Evolutionary conservation across 1,140 invertebrate species (phyloP), one percentile per base, ranked within the genome.

Genomic region (Drosophila oshimai): DNA sequence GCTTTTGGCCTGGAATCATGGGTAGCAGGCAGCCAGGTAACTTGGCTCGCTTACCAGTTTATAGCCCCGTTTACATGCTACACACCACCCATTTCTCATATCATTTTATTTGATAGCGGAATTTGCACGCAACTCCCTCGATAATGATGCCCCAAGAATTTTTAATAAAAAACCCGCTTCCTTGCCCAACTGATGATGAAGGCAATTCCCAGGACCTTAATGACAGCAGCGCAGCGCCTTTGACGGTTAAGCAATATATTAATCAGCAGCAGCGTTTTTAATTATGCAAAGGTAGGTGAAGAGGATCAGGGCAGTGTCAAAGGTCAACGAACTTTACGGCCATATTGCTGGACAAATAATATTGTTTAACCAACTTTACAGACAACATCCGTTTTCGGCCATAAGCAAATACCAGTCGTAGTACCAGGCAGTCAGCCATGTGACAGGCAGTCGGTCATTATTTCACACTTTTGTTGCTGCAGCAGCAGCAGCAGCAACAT

Each of bases 401-500:
- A 36, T 24, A 24, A 13, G 55, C 31, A 12, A 57, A 57, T 28
- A 58, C 51, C 24, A 60, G 47, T 17, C 49, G 20, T 20, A 45
- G 34, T 71, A 71, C 51, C 68, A 71, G 68, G 68, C 51, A 72
- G 70, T 61, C 70, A 73, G 68, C 68, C 70, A 42, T 73, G 70
- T 73, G 70, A 73, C 70, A 73, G 69, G 57, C 69, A 73, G 69
- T 65, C 69, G 70, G 70, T 74, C 70, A 74, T 74, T 74, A 74
- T 74, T 73, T 74, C 69, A 69, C 69, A 74, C 70, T 74, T 74
- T 74, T 74, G 70, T 74, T 74, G 69, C 69, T 42, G 49, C 31
- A 44, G 37, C 20, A 18, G 20, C 49, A 51, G 6, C 36, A 39
- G 34, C 42, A 45, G 54, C 39, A 33, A n/a, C 45, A 31, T 12